Base-by-base conservation (phyloP, 2,113 vertebrate species). In the Rhinogobius similis region DNA sequence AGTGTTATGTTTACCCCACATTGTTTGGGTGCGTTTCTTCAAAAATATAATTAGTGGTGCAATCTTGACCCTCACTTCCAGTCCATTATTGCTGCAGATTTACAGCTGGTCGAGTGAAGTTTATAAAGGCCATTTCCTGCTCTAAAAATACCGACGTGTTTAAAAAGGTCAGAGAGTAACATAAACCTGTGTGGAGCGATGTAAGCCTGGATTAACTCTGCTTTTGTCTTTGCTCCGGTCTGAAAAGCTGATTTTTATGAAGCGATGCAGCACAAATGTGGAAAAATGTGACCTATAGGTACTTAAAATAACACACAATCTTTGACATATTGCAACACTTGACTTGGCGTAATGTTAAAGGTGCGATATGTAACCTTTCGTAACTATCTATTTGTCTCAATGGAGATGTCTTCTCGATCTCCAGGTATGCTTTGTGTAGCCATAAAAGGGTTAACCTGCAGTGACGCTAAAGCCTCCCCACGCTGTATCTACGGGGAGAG, bases 71-170 rank as follows among this genome's bases (percentile, higher is more conserved):
- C 46, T 46, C 46, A 9, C 44, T 48, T n/a, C 46, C 46, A n/a
- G 8, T n/a, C 46, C 46, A 10, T 50, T n/a, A 50, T 50, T 50
- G 20, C 52, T 26, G 23, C 12, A 55, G 20, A 26, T 26, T 26
- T 55, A 26, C 52, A 26, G 11, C 23, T 9, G 3, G 59, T 4
- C n/a, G 65, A 63, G 53, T 66, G 3, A 16, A 44, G 66, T 61
- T 83, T 70, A 50, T 20, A 36, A 64, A 29, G 36, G 24, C 62
- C 58, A 59, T 39, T 70, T 73, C 72, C 43, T 48, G 36, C 67
- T 62, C 65, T 73, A 77, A 82, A 84, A 84, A 84, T 88, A 50
- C 46, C 24, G 77, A 62, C 58, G 48, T 26, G 70, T 67, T 32
- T 66, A n/a, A 63, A 66, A 62, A 69, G 65, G 62, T 82, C 75